phyloP scores from a whole-genome alignment of 1,140 invertebrate species.

The Pentalonia nigronervosa region DNA sequence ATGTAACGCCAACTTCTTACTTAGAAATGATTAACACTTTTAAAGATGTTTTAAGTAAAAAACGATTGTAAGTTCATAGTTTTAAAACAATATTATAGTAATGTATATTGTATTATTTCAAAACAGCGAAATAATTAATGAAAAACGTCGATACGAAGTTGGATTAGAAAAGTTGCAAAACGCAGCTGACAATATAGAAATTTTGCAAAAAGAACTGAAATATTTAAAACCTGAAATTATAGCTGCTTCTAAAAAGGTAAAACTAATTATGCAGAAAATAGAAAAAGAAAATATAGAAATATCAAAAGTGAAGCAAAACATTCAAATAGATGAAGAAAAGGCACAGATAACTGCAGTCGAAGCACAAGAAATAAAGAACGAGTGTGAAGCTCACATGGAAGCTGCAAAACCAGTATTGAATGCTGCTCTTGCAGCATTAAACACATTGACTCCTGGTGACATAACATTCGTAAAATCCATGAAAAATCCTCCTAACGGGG shows the following conservation, averaged over 20 bases:
- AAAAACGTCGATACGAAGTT: constrained; percentile 79
- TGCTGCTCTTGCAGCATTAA: constrained; percentile 85
- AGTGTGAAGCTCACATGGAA: constrained; percentile 94
- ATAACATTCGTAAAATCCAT: constrained; percentile 95
- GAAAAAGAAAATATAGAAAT: constrained; percentile 82
- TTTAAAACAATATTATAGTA: neutral
- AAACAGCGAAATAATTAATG: constrained; percentile 75
- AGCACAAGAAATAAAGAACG: constrained; percentile 95
- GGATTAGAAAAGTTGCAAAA: constrained; percentile 93
- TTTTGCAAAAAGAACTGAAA: constrained; percentile 85
- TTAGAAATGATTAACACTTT: constrained; percentile 91
- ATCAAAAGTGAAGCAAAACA: constrained; percentile 17
- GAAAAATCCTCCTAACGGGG: constrained; percentile 95
- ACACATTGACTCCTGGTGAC: constrained; percentile 92
- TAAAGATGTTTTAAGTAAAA: constrained; percentile 80
- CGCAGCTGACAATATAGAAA: constrained; percentile 84
- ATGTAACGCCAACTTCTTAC: constrained; percentile 95
- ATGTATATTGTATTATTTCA: neutral
- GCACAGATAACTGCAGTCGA: constrained; percentile 96
- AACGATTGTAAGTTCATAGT: constrained; percentile 72
- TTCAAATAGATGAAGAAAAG: constrained; percentile 31
- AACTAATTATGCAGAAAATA: constrained; percentile 78
- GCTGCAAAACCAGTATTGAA: constrained; percentile 95
- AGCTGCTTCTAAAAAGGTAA: constrained; percentile 82
- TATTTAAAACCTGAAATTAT: constrained; percentile 88